Base-by-base conservation (phyloP, 2,888 invertebrate genomes). In the Cabera pusaria region DNA sequence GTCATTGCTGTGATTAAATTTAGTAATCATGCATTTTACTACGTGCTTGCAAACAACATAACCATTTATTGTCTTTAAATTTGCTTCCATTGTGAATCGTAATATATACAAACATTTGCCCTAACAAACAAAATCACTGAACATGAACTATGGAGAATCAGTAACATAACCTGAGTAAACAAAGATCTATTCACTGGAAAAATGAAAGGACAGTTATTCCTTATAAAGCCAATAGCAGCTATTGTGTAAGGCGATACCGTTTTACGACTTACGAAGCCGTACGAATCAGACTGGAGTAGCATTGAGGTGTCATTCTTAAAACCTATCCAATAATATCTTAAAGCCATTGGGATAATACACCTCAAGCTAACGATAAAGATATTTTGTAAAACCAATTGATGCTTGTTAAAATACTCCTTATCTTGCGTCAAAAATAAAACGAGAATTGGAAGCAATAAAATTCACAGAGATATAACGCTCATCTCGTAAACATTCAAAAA, bases 211-310 rank as follows among this genome's bases (percentile, higher is more conserved):
- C 67, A 68, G 69, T 73, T 61, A 59, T 63, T 58, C 56, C 52
- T 49, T 58, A 77, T 59, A 77, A 77, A 76, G 71, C 80, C 80
- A 83, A 83, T 80, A 76, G 73, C 70, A 63, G 75, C 75, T 79
- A 81, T 80, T 84, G 81, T 83, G 86, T 78, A 80, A 87, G 70
- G 62, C 67, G 85, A 87, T 81, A 83, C 77, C 64, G 64, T 81
- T 81, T 77, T 81, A 85, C 83, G 81, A 86, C 85, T 87, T 81
- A 79, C 69, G 87, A 87, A 87, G 82, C 86, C 87, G 54, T 81
- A 84, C 56, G 62, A 74, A 67, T 69, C 64, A 70, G 73, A 67
- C 69, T 61, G 66, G 57, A 67, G 61, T 66, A 72, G 72, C 74
- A 76, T 72, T 72, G 69, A 81, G 76, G 83, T 82, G 85, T 83